Base-by-base conservation (phyloP, 2,888 invertebrate species). In the Nomada lathburiana region DNA sequence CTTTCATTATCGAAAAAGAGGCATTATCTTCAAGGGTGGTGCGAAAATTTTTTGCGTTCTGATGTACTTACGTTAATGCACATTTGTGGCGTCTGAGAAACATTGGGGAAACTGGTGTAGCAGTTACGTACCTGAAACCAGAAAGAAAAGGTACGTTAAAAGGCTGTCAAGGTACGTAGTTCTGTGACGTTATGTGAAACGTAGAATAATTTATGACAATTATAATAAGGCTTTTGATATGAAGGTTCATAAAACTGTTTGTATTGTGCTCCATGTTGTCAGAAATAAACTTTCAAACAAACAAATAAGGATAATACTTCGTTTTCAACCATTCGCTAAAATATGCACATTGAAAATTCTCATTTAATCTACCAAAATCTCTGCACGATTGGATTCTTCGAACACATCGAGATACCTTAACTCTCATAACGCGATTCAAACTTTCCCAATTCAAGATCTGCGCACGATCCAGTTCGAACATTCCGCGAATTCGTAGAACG, bases 51-150 rank as follows among this genome's bases (percentile, higher is more conserved):
- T 29, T 36, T 50, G 13, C 16, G 67, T 67, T 72, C 72, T 72
- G 80, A 80, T 80, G 62, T 80, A 72, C 80, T 80, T 72, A 72
- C 63, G 72, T 55, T 72, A 59, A 80, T 72, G 68, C 50, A 63
- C 29, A n/a, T 42, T 50, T 26, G 7, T 65, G 60, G 42, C 55
- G 29, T 3, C n/a, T 1, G 47, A 18, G 9, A 59, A 9, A 52
- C 36, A 53, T 53, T 53, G n/a, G 18, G 10, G 62, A 7, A 5
- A n/a, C 44, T 20, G 26, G 16, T 2, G n/a, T 18, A 42, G 4
- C 16, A 7, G 44, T 4, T 67, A 82, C 71, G 57, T 75, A 73
- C 74, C 70, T 84, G 78, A 62, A 74, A 71, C 36, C 23, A 78
- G 18, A 69, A 10, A 60, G 2, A 23, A 59, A 52, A 23, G 11